Percentiles rank a stretch among this genome's conserved stretches.
These are phyloP conservation scores for Macroteleia sp. DNA, from an alignment of 2,888 invertebrate species.

Conservation along the genomic window DNA sequence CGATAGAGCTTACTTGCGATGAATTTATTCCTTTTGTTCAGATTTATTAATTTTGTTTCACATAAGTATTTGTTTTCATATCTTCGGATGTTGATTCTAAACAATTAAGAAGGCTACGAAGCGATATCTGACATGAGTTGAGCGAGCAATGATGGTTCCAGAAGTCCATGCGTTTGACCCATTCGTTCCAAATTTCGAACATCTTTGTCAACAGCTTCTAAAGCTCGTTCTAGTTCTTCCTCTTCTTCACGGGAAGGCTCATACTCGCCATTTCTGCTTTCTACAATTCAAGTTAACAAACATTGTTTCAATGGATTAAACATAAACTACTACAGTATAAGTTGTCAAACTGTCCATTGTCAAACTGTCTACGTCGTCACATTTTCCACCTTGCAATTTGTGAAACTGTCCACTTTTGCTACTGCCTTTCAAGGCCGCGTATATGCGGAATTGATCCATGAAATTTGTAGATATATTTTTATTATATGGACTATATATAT, in stretches of 20 bases:
- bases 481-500: no score
- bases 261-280: constrained; percentile 89
- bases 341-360: no score
- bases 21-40: constrained; percentile 24
- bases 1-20: constrained; percentile 24
- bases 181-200: constrained; percentile 89
- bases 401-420: no score
- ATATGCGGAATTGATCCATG: no score
- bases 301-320: no score
- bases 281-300: no score
- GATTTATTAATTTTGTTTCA: constrained; percentile 24
- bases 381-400: no score
- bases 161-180: constrained; percentile 86
- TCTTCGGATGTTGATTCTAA: constrained; percentile 59
- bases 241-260: constrained; percentile 92
- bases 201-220: constrained; percentile 91
- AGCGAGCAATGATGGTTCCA: constrained; percentile 86
- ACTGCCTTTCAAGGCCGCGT: no score
- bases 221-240: constrained; percentile 93
- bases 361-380: no score
- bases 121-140: constrained; percentile 83
- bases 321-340: no score
- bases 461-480: no score
- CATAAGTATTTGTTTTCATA: constrained; percentile 17
- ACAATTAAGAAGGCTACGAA: constrained; percentile 81